Base-by-base conservation (phyloP, 2,888 invertebrate genomes). In the Notodonta dromedarius region DNA sequence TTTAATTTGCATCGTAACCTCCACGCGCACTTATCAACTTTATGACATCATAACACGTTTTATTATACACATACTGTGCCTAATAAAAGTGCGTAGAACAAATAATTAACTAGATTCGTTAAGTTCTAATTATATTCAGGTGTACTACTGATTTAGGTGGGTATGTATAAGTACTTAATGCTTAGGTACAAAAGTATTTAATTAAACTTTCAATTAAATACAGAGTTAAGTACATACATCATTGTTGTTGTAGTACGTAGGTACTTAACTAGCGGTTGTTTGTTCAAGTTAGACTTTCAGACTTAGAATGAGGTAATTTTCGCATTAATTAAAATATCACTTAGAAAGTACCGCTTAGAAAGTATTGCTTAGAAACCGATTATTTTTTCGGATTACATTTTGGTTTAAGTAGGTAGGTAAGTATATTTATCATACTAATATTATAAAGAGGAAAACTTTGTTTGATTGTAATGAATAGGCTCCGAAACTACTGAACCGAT, bases 91-190 rank as follows among this genome's bases (percentile, higher is more conserved):
- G 48, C 35, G 53, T 55, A 35, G 32, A 54, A 57, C 32, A 56
- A 61, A 58, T 50, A 58, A 58, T 59, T 64, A 58, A 71, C 65
- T 71, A 66, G 64, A 65, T 24, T 24, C 24, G 24, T 24, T 24
- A 24, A 1, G 24, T 24, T 24, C 24, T 24, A 24, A 2, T 24
- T 24, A 24, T 2, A 24, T 24, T 24, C 24, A 24, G 24, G 24
- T 2, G 24, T 24, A 24, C 24, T 24, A 24, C 24, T 24, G 24
- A 24, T 24, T 24, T 24, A 24, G 24, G 56, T 40, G 57, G 62
- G 44, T 59, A 65, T 72, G 68, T 64, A 58, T 66, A 44, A 11
- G 8, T 16, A 24, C 24, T 24, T 24, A 24, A 24, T 24, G 24
- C 24, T 24, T 24, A 24, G 24, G 24, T 24, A 24, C 24, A 24